Percentiles rank a stretch among this genome's conserved stretches.
phyloP scores from a whole-genome alignment of 2,113 vertebrate genomes.

The Oryzias woworae region DNA sequence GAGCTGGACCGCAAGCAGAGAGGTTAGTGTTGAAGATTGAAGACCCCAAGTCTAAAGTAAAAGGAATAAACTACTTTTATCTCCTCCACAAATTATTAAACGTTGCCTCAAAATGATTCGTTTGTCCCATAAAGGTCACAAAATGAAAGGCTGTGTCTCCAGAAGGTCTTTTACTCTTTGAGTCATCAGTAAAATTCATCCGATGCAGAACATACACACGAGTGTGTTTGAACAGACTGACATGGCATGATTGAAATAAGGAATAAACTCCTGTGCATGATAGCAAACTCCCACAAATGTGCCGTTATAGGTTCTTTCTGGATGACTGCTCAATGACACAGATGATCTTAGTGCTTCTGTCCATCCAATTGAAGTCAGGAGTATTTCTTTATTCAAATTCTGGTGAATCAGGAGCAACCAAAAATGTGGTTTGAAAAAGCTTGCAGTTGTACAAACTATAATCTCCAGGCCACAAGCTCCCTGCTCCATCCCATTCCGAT shows the following conservation, averaged over 20 bases:
- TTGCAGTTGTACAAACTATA: no score
- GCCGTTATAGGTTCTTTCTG: neutral
- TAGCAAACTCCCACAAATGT: neutral
- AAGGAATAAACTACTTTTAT: conserved; percentile 41
- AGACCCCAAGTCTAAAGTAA: no score
- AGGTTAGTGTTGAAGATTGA: no score
- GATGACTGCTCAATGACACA: conserved; percentile 10
- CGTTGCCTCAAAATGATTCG: conserved; percentile 67
- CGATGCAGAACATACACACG: neutral
- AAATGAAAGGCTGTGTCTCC: conserved; percentile 56
- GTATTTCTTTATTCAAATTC: neutral
- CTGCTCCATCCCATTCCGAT: no score
- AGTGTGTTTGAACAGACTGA: neutral
- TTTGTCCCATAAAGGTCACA: conserved; percentile 54
- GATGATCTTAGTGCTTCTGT: conserved; percentile 10
- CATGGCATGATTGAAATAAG: conserved; percentile 21
- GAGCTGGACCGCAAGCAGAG: no score
- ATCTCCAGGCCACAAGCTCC: no score
- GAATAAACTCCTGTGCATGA: neutral
- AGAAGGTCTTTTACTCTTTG: conserved; percentile 58
- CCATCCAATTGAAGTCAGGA: conserved; percentile 1
- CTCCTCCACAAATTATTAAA: conserved; percentile 62
- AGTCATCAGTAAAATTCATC: conserved; percentile 49
- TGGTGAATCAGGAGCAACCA: no score
- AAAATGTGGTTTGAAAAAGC: no score